phyloP scores from a whole-genome alignment of 1,140 invertebrate species.

The Polyergus mexicanus region DNA sequence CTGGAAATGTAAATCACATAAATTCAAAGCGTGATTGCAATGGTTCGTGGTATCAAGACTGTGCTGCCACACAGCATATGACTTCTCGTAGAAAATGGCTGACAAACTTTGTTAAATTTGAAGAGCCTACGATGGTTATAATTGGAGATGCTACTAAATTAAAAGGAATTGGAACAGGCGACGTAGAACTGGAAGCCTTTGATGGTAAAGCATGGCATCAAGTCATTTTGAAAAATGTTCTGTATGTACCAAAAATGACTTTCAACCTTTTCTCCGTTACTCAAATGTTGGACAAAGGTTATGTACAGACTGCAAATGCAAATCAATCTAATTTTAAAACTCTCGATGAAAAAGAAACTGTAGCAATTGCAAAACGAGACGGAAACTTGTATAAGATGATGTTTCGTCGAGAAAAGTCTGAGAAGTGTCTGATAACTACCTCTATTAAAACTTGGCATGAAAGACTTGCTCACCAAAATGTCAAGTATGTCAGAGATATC shows the following conservation, averaged over 20 bases:
- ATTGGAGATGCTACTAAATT: conserved; percentile 67
- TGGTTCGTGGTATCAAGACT: conserved; percentile 68
- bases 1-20: conserved; percentile 41
- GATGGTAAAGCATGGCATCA: conserved; percentile 67
- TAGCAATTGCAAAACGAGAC: conserved; percentile 49
- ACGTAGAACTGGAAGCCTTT: conserved; percentile 66
- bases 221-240: conserved; percentile 66
- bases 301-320: conserved; percentile 56
- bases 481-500: conserved; percentile 54
- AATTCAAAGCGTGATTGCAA: conserved; percentile 19
- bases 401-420: conserved; percentile 62
- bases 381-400: conserved; percentile 73
- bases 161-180: conserved; percentile 61
- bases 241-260: conserved; percentile 70
- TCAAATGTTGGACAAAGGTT: conserved; percentile 69
- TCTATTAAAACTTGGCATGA: conserved; percentile 75
- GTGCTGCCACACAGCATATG: conserved; percentile 74
- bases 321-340: conserved; percentile 56
- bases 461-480: conserved; percentile 76
- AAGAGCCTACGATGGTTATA: conserved; percentile 50
- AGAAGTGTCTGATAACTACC: conserved; percentile 56
- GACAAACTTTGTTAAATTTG: conserved; percentile 39
- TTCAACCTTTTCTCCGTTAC: conserved; percentile 75
- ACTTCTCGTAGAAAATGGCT: conserved; percentile 60
- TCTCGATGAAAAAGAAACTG: conserved; percentile 45